phyloP scores from a whole-genome alignment of 2,888 invertebrate species.

The Barypeithes pellucidus region DNA sequence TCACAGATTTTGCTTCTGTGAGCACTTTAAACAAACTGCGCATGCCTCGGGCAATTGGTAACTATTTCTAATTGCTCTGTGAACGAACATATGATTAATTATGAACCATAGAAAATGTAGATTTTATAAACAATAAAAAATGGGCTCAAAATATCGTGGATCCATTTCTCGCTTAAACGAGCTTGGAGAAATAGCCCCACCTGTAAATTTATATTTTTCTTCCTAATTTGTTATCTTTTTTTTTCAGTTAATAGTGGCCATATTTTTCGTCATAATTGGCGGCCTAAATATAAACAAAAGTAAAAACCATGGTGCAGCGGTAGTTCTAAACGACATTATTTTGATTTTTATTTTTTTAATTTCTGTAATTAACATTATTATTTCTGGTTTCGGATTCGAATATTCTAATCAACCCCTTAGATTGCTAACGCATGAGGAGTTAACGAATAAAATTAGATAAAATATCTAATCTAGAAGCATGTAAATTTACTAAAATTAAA shows the following conservation, averaged over 20 bases:
- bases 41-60: too few species aligned
- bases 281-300: constrained; percentile 86
- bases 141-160: too few species aligned
- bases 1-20: too few species aligned
- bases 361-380: constrained; percentile 86
- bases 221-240: constrained; percentile 59
- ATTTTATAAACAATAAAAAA: too few species aligned
- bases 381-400: constrained; percentile 89
- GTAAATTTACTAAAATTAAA: too few species aligned
- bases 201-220: constrained; percentile 20
- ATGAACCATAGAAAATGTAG: too few species aligned
- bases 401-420: constrained; percentile 79
- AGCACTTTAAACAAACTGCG: too few species aligned
- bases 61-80: too few species aligned
- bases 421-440: constrained; percentile 61
- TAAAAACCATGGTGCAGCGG: constrained; percentile 83
- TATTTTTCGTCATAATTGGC: constrained; percentile 87
- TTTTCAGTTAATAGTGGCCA: constrained; percentile 86
- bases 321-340: constrained; percentile 86
- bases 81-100: too few species aligned
- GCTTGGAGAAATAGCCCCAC: too few species aligned
- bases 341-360: constrained; percentile 87
- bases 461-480: too few species aligned
- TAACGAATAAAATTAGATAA: constrained; percentile 31
- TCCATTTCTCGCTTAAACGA: too few species aligned